Evolutionary conservation across 2,113 vertebrate species (phyloP), one percentile per base, ranked within the genome.

Genomic region (Neolamprologus cancellatus): DNA sequence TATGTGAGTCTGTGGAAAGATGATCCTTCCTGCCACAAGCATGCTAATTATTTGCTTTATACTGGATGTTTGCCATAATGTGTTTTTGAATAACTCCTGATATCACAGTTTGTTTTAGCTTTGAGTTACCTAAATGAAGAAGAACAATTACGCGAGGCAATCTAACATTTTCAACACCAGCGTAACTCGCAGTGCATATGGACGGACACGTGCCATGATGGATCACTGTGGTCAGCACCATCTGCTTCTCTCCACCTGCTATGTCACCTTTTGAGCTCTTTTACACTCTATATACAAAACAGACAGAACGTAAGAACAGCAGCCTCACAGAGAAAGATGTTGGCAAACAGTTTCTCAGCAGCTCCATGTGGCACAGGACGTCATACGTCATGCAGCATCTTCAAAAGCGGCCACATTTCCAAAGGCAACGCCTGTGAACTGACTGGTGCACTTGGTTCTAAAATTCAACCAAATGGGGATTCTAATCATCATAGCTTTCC

Each of bases 201-300:
- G 69, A 88, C 79, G 34, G 59, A 93, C 91, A 15, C 18, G 6
- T 80, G 48, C 59, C 25, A 34, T 53, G 69, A 78, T 82, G 41
- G 74, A 92, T 91, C 78, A 59, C 39, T 83, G 36, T 57, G 81
- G 90, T 89, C 84, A 87, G 90, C 82, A 82, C 46, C 44, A 82
- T 66, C 50, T 90, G 50, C 55, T 81, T 54, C 18, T 87, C 46
- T 87, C 25, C 83, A 88, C 87, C 61, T 91, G 44, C 84, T 66
- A n/a, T 91, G 76, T 88, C 83, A 89, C 81, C 32, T 71, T 76
- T 8, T 86, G 25, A 92, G 23, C 25, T 52, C 32, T 48, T 66
- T 81, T 50, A 18, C 59, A 17, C 30, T 44, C 11, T 52, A 78
- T 34, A 41, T 20, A 59, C 11, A 36, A 81, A 88, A 83, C 34